A percentile compares a stretch with the other conserved stretches of the same genome.
Conservation (phyloP, 2,797 vertebrate genomes). For the Zalophus californianus region DNA sequence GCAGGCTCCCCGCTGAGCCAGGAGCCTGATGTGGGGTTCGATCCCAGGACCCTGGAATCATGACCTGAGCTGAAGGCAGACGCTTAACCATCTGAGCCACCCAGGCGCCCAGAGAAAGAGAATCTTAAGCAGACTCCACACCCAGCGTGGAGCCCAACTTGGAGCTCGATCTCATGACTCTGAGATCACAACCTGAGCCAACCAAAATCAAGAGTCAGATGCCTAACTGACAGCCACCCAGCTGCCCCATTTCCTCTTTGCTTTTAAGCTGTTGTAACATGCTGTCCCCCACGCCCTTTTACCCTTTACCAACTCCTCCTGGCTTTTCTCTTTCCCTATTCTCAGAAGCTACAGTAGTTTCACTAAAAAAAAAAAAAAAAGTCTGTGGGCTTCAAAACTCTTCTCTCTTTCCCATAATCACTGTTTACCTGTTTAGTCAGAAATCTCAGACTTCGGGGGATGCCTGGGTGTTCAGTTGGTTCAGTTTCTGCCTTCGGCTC, state of each 20-base stretch:
- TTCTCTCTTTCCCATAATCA: background rate
- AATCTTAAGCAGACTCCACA: background rate
- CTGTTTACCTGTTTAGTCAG: background rate
- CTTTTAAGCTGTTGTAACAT: background rate
- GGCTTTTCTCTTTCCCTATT: background rate
- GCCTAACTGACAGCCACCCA: background rate
- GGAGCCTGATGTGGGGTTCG: too few relatives aligned
- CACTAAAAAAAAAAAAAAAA: background rate
- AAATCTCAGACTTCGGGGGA: background rate
- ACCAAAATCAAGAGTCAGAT: background rate
- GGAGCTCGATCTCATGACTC: background rate
- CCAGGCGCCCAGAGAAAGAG: background rate
- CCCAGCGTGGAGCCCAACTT: background rate
- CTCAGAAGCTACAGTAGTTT: conserved; percentile 27
- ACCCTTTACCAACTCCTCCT: background rate
- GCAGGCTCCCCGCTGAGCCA: too few relatives aligned
- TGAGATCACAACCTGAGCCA: background rate
- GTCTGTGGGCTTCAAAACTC: background rate
- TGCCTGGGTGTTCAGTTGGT: background rate
- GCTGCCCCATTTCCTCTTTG: background rate
- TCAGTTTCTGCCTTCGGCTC: background rate
- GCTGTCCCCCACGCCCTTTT: background rate
- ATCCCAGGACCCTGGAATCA: too few relatives aligned
- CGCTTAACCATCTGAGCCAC: too few relatives aligned
- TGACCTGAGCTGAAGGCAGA: too few relatives aligned